Evolutionary conservation across 1,140 invertebrate species (phyloP), one percentile per base, ranked within the genome.

Genomic region (Phymastichus coffea): DNA sequence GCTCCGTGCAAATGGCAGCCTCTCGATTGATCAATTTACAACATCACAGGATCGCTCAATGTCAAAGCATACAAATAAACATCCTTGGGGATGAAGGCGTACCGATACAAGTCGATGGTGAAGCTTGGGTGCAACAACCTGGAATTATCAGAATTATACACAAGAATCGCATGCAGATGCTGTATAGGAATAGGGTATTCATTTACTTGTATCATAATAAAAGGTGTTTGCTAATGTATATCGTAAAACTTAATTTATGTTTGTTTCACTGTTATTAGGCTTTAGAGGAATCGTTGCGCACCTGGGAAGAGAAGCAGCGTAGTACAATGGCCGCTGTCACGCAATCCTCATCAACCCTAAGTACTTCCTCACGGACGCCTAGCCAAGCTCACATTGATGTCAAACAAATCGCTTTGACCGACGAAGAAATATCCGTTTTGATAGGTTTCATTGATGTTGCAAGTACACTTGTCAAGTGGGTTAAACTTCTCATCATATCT

Each of bases 81-180:
- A 97, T 98, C 67, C 79, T 95, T 60, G 95, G 88, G 15, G 88
- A 92, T 40, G 91, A 94, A 80, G 89, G 90, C 54, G 91, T 95
- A 30, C 93, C 93, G 14, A 90, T 88, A 63, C 93, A 97, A 80
- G 95, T 98, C 17, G 95, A 98, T 77, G 95, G 96, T 0, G 96
- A 99, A 80, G 95, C 96, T 9, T 99, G 96, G 96, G 83, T 97
- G n/a, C 95, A 98, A 78, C 93, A 93, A 1, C 95, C 96, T 0
- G 95, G 95, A 25, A 93, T 95, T 68, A 95, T 98, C 66, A 85
- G 93, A 40, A 97, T 98, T 54, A 87, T 96, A 65, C 95, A 98
- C 76, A 98, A 98, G 80, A 98, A 98, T 80, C 83, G 95, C 59
- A 94, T 96, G 72, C 95, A 97, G 81, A 95, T 98, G 90, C 79